phyloP scores from a whole-genome alignment of 2,113 vertebrate genomes.

The Eublepharis macularius region DNA sequence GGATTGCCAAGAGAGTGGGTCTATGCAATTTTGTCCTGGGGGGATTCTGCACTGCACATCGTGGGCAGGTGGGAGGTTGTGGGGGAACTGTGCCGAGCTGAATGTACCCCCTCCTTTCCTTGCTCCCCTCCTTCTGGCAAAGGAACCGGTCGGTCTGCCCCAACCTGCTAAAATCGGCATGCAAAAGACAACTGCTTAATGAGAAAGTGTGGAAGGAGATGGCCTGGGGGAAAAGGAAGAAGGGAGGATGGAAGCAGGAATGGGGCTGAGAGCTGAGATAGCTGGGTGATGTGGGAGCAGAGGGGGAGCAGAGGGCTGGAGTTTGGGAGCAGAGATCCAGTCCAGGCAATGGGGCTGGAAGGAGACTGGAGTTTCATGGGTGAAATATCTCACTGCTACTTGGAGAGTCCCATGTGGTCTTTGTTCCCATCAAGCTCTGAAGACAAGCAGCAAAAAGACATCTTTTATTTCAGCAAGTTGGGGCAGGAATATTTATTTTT shows the following conservation, averaged over 20 bases:
- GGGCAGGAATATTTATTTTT: background rate
- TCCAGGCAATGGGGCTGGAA: background rate
- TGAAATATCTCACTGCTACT: background rate
- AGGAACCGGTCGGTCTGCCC: constrained; percentile 29
- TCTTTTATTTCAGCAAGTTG: background rate
- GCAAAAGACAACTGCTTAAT: constrained; percentile 28
- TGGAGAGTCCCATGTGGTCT: background rate
- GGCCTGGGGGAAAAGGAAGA: background rate
- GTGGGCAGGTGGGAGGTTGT: background rate
- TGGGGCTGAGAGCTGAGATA: background rate
- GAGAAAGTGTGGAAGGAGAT: constrained; percentile 33
- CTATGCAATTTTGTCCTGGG: background rate
- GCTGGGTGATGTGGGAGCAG: background rate
- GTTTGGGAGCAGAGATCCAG: background rate
- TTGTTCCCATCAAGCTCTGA: background rate
- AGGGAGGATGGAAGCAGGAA: background rate
- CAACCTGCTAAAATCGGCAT: constrained; percentile 31
- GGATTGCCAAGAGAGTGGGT: too few species aligned
- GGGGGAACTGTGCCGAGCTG: background rate
- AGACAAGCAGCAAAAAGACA: too few species aligned
- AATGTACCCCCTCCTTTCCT: background rate
- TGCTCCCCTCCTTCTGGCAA: constrained; percentile 8
- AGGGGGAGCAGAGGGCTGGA: background rate
- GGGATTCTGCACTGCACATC: background rate
- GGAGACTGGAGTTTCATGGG: background rate